Conservation (phyloP, 2,113 vertebrate genomes). For the Chroicocephalus ridibundus region DNA sequence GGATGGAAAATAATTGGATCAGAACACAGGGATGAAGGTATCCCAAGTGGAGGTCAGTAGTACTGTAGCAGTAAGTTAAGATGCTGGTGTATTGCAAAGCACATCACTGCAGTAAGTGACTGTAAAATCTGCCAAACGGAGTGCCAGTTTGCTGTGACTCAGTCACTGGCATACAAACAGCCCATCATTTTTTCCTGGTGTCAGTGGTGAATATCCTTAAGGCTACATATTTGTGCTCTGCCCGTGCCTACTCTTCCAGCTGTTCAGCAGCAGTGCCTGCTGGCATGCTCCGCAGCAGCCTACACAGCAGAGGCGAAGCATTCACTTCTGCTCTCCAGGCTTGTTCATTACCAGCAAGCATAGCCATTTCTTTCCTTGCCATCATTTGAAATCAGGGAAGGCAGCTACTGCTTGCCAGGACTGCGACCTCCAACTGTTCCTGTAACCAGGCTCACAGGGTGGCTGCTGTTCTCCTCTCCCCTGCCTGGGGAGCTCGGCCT, state of each 20-base stretch:
- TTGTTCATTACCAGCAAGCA: neutral
- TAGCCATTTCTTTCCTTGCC: neutral
- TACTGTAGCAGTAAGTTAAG: neutral
- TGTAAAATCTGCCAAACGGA: neutral
- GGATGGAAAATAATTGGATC: neutral
- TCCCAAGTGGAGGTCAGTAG: neutral
- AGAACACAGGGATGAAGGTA: neutral
- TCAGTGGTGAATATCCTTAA: neutral
- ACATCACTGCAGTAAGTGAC: accelerated
- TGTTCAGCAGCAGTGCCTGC: neutral
- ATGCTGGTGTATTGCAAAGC: neutral
- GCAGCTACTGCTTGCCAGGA: neutral
- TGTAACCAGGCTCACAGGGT: accelerated
- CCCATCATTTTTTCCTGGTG: accelerated
- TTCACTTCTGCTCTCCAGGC: neutral
- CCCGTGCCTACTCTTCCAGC: neutral
- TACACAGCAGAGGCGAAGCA: accelerated
- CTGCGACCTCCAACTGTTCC: accelerated
- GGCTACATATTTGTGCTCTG: neutral
- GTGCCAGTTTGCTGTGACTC: neutral
- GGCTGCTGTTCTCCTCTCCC: neutral
- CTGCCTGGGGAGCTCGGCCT: neutral
- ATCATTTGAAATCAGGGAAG: neutral
- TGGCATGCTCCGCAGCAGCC: neutral
- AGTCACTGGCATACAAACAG: accelerated